phyloP scores from a whole-genome alignment of 2,797 vertebrate species.

The Melanotaenia parkinsoni region DNA sequence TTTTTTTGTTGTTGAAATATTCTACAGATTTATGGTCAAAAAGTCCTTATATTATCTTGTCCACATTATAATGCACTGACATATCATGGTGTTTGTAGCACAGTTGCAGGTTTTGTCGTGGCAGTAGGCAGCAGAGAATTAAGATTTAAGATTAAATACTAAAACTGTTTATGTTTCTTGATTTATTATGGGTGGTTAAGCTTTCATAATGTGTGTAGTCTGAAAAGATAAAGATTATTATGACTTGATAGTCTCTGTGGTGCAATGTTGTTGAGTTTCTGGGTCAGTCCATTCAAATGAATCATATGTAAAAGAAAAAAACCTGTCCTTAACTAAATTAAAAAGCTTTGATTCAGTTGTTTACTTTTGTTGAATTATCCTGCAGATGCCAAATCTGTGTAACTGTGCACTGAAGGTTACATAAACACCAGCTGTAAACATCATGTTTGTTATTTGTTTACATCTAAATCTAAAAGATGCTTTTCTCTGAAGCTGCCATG shows the following conservation, averaged over 20 bases:
- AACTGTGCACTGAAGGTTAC: slow-evolving; percentile 6
- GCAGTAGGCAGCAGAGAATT: slow-evolving; percentile 53
- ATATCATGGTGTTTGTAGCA: slow-evolving; percentile 30
- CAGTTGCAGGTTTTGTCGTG: slow-evolving; percentile 52
- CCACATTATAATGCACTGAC: slow-evolving; percentile 9
- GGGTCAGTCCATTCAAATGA: slow-evolving; percentile 17
- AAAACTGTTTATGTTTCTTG: neutral
- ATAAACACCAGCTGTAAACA: slow-evolving; percentile 52
- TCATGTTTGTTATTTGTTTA: slow-evolving; percentile 17
- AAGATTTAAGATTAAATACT: slow-evolving; percentile 16
- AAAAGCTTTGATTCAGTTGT: slow-evolving; percentile 1
- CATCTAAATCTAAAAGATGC: slow-evolving; percentile 11
- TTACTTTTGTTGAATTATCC: slow-evolving; percentile 7
- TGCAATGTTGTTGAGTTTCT: slow-evolving; percentile 8
- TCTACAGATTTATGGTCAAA: slow-evolving; percentile 35
- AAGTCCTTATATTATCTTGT: slow-evolving; percentile 17
- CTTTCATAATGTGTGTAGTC: neutral
- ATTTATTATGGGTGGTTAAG: neutral
- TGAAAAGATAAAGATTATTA: slow-evolving; percentile 1
- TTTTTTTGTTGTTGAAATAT: slow-evolving; percentile 16
- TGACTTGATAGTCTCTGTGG: slow-evolving; percentile 3
- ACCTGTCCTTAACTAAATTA: neutral
- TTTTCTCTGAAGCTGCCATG: slow-evolving; percentile 43
- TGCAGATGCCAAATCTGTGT: slow-evolving; percentile 13
- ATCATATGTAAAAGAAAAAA: neutral